A percentile compares a stretch with the other conserved stretches of the same genome.
Evolutionary conservation across 2,888 invertebrate species (phyloP).

Genomic region (Choristoneura rosaceana): DNA sequence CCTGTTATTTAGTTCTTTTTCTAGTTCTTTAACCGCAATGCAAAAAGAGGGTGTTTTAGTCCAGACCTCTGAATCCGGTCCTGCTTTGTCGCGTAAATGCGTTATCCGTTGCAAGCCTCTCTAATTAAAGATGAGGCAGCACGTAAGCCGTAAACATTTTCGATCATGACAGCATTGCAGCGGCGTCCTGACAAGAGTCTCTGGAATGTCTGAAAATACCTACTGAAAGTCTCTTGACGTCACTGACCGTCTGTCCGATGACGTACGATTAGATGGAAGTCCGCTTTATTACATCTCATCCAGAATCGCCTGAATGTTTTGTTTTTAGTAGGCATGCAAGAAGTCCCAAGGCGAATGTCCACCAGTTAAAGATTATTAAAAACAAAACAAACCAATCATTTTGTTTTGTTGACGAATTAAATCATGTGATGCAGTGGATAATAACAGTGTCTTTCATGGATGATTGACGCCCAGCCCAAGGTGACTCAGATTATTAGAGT

Average conservation of each 20-base stretch:
- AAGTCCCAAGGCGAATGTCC: background rate
- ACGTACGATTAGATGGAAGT: conserved; percentile 25
- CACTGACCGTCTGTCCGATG: conserved; percentile 29
- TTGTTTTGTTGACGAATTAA: conserved; percentile 45
- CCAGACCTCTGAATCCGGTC: too few relatives aligned
- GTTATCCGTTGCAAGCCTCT: background rate
- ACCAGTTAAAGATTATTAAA: conserved; percentile 6
- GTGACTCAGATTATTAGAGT: conserved; percentile 54
- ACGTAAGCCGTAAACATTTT: background rate
- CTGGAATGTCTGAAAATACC: conserved; percentile 34
- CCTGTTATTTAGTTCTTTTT: background rate
- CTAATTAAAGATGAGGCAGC: background rate
- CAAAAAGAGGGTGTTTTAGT: too few relatives aligned
- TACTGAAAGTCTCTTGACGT: conserved; percentile 26
- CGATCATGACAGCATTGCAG: conserved; percentile 8
- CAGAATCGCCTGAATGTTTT: background rate
- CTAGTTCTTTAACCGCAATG: background rate
- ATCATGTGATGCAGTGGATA: conserved; percentile 56
- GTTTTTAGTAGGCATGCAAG: conserved; percentile 4
- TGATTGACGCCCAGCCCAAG: conserved; percentile 56
- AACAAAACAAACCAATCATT: conserved; percentile 25
- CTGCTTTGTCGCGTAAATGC: background rate
- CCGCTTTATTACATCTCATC: conserved; percentile 29
- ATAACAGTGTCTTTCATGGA: conserved; percentile 52
- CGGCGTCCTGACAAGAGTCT: conserved; percentile 17